Evolutionary conservation across 2,113 vertebrate genomes (phyloP).

Genomic region (Nannospalax galili): DNA sequence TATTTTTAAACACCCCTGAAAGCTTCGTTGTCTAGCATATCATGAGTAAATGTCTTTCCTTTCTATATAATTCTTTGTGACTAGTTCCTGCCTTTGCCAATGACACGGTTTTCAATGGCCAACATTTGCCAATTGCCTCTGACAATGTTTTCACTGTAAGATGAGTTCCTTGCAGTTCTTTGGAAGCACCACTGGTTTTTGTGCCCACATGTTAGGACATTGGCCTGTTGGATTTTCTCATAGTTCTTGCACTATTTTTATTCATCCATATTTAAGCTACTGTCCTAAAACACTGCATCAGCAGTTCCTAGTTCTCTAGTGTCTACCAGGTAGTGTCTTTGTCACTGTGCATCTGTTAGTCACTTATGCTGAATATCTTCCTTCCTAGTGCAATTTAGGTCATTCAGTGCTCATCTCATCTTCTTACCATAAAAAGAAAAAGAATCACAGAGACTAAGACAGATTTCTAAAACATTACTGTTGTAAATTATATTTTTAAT

Average conservation of each 20-base stretch:
- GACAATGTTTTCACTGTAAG: not conserved
- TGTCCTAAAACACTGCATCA: not conserved
- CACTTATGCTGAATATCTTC: not conserved
- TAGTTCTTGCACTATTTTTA: not conserved
- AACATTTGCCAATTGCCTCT: not conserved
- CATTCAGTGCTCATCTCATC: not conserved
- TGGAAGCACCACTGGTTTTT: not conserved
- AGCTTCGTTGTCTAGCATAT: not conserved
- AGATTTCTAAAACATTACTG: not conserved
- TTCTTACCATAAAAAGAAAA: not conserved
- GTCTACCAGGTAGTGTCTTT: not conserved
- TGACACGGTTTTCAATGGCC: not conserved
- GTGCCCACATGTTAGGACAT: fast-evolving
- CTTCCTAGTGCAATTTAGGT: not conserved
- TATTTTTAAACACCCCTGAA: not conserved
- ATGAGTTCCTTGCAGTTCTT: not conserved
- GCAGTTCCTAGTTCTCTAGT: fast-evolving
- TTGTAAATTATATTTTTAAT: not conserved
- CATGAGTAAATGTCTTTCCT: not conserved
- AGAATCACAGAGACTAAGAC: not conserved
- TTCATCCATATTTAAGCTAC: not conserved
- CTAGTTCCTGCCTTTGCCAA: not conserved
- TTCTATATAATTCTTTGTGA: not conserved
- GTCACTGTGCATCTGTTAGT: not conserved
- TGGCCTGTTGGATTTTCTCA: not conserved